Evolutionary conservation across 2,888 invertebrate genomes (phyloP).

Genomic region (Mimachlamys varia): DNA sequence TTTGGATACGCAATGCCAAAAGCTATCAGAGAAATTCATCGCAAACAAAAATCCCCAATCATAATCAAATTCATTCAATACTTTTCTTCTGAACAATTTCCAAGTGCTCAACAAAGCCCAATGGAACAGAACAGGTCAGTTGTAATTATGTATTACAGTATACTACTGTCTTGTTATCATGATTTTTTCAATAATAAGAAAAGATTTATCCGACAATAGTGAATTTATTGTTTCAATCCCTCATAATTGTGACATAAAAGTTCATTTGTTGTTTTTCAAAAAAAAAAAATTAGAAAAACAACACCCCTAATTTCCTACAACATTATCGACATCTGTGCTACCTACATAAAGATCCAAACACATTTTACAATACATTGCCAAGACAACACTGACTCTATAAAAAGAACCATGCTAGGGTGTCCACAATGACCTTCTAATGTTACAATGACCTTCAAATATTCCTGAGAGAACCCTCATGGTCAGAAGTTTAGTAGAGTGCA

Average conservation of each 20-base stretch:
- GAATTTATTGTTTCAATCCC: neutral
- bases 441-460: neutral
- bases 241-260: neutral
- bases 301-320: neutral
- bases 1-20: neutral
- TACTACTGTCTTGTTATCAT: too few species aligned
- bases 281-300: too few species aligned
- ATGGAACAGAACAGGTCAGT: too few species aligned
- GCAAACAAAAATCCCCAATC: too few species aligned
- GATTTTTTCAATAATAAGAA: too few species aligned
- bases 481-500: neutral
- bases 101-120: too few species aligned
- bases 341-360: neutral
- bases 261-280: too few species aligned
- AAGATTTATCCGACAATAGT: neutral
- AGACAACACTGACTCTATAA: neutral
- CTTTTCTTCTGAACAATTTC: neutral
- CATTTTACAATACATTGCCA: neutral
- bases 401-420: neutral
- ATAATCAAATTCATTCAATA: neutral
- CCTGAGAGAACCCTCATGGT: constrained; percentile 21
- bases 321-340: neutral
- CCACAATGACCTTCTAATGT: neutral
- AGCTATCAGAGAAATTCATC: neutral
- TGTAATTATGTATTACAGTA: too few species aligned